phyloP scores from a whole-genome alignment of 2,113 vertebrate genomes.

The Etia nguti region DNA sequence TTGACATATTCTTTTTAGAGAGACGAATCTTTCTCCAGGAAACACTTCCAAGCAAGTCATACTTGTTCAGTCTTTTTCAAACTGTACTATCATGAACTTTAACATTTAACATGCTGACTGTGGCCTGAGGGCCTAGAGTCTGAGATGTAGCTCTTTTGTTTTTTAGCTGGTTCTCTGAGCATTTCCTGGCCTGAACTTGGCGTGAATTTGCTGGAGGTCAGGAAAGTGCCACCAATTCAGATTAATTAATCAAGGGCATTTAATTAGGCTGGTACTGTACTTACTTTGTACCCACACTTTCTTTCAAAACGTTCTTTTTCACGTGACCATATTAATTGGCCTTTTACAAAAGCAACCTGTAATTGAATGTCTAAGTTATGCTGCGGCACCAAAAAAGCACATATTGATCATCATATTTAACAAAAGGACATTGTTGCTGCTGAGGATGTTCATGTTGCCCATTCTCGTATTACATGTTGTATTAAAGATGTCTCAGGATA shows the following conservation, averaged over 20 bases:
- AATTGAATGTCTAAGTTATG: not conserved
- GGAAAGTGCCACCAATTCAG: not conserved
- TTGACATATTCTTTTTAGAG: not conserved
- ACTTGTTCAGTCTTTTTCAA: not conserved
- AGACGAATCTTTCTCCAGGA: not conserved
- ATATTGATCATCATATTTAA: not conserved
- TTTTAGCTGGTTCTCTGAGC: not conserved
- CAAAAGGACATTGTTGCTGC: not conserved
- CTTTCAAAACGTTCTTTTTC: not conserved
- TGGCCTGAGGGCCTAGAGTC: not conserved
- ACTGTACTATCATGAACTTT: not conserved
- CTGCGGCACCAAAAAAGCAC: not conserved
- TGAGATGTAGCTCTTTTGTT: not conserved
- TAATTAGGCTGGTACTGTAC: not conserved
- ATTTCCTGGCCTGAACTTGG: not conserved
- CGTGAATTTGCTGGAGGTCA: not conserved
- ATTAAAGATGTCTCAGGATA: not conserved
- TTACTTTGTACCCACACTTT: not conserved
- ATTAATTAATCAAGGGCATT: not conserved
- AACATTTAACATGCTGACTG: not conserved
- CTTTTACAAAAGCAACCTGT: not conserved
- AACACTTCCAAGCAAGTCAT: not conserved
- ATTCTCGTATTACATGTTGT: not conserved
- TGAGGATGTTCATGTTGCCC: not conserved
- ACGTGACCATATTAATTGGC: accelerated